These are phyloP conservation scores for Clostera curtula DNA, from an alignment of 2,888 invertebrate genomes.

Conservation along the genomic window DNA sequence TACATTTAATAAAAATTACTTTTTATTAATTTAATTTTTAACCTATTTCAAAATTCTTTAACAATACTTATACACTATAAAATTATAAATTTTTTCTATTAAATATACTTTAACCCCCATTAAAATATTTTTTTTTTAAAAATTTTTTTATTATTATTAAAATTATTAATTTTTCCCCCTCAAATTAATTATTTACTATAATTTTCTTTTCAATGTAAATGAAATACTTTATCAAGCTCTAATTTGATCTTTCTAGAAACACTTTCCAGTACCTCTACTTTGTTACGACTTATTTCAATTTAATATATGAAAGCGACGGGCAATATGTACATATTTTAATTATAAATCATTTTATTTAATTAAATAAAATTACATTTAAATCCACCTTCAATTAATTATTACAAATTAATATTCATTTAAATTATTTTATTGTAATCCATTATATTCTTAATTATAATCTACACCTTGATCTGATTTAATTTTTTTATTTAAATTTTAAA, in stretches of 20 bases:
- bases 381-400: slow-evolving; percentile 72
- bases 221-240: slow-evolving; percentile 78
- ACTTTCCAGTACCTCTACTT: slow-evolving; percentile 86
- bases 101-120: slow-evolving; percentile 62
- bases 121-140: slow-evolving; percentile 46
- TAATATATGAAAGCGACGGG: slow-evolving; percentile 82
- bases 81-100: slow-evolving; percentile 66
- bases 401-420: slow-evolving; percentile 60
- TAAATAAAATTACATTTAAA: slow-evolving; percentile 79
- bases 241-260: slow-evolving; percentile 79
- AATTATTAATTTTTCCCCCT: slow-evolving; percentile 45
- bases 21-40: slow-evolving; percentile 57
- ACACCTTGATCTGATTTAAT: slow-evolving; percentile 83
- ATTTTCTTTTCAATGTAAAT: slow-evolving; percentile 79
- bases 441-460: slow-evolving; percentile 78
- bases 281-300: slow-evolving; percentile 88
- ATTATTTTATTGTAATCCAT: slow-evolving; percentile 80
- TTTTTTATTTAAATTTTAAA: slow-evolving; percentile 44
- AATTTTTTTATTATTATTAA: slow-evolving; percentile 61
- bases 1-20: slow-evolving; percentile 77
- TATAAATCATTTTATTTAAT: slow-evolving; percentile 74
- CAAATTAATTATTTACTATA: slow-evolving; percentile 58
- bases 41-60: slow-evolving; percentile 69
- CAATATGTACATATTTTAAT: slow-evolving; percentile 85
- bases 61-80: slow-evolving; percentile 76